Evolutionary conservation across 2,113 vertebrate genomes (phyloP).

Genomic region (Myocastor coypus): DNA sequence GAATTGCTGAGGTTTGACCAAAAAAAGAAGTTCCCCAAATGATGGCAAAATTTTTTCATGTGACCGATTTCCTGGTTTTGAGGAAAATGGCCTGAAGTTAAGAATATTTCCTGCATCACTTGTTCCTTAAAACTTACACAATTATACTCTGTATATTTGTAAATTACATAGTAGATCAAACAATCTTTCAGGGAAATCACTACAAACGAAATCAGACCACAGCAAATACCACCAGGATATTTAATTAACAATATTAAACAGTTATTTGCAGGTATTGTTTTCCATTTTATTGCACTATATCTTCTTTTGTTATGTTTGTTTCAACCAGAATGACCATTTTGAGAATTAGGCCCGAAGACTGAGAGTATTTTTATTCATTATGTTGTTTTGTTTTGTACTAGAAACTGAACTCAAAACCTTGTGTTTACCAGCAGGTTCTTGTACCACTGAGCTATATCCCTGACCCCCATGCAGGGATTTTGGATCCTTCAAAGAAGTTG

Average conservation of each 20-base stretch:
- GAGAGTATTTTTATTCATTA: neutral
- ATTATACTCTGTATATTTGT: neutral
- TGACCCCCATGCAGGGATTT: neutral
- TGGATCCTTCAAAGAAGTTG: neutral
- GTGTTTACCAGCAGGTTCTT: no score
- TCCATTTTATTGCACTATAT: neutral
- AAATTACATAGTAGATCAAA: neutral
- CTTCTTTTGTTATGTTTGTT: neutral
- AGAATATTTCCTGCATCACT: neutral
- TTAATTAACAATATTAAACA: neutral
- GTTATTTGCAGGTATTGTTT: neutral
- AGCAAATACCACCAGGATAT: neutral
- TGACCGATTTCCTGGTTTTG: neutral
- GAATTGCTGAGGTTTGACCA: neutral
- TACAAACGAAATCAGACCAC: neutral
- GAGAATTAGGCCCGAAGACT: conserved; percentile 21
- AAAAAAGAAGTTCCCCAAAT: neutral
- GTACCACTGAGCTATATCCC: no score
- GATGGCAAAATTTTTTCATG: neutral
- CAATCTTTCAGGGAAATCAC: neutral
- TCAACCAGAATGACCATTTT: conserved; percentile 17
- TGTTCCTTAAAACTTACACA: neutral
- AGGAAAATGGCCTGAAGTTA: neutral
- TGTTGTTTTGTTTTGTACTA: neutral
- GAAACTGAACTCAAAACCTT: no score